Conservation (phyloP, 2,113 vertebrate species). For the Chinchilla lanigera region DNA sequence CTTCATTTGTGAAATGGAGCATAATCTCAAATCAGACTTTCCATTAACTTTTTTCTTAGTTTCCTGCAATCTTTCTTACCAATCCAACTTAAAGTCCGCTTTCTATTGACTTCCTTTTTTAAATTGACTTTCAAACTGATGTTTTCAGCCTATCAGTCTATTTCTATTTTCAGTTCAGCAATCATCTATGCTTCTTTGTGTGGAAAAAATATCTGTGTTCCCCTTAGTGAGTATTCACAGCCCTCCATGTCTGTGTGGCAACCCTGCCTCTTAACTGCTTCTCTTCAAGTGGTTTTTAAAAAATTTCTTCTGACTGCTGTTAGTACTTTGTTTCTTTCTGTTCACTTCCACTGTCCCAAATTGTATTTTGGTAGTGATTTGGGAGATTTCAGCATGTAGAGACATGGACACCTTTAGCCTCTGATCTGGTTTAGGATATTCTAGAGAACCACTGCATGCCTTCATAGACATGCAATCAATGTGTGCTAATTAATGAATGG, state of each 20-base stretch:
- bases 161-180: background rate
- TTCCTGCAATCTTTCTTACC: background rate
- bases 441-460: background rate
- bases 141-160: background rate
- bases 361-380: slow-evolving; percentile 25
- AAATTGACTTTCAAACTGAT: background rate
- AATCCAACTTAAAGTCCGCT: background rate
- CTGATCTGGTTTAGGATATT: background rate
- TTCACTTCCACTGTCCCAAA: background rate
- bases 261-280: background rate
- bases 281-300: background rate
- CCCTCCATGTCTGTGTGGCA: background rate
- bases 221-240: background rate
- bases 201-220: background rate
- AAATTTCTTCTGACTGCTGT: background rate
- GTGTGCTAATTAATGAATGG: background rate
- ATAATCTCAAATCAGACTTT: background rate
- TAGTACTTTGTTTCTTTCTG: background rate
- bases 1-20: background rate
- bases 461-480: background rate
- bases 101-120: background rate
- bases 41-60: background rate
- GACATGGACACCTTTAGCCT: background rate
- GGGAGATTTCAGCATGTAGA: background rate
- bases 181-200: background rate